Base-by-base conservation (phyloP, 2,113 vertebrate genomes). In the Cichladusa arquata region DNA sequence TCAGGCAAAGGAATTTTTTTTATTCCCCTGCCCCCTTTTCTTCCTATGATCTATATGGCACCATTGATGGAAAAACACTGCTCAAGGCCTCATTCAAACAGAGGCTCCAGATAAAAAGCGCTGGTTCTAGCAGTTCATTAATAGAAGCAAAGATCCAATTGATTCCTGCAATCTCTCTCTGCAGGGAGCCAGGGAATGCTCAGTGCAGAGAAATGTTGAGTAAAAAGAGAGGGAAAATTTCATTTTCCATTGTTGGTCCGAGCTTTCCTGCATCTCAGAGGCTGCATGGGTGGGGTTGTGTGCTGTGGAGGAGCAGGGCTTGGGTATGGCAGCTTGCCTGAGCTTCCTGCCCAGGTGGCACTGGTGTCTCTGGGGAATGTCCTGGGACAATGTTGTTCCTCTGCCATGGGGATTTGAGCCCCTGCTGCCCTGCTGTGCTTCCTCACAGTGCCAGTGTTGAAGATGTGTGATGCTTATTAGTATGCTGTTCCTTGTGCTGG, bases 291-390 rank as follows among this genome's bases (percentile, higher is more conserved):
- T 14, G 7, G 64, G 42, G 28, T 1, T 73, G 8, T 57, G 45
- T 20, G 29, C 14, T 60, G 22, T 61, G 54, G 45, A 82, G 12
- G 23, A 31, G 5, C 19, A 2, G 14, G 10, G 34, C 7, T 90
- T 14, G 8, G 15, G 8, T 72, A 14, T 6, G 22, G 54, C 2
- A 2, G 3, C 60, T 57, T 0, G 0, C 34, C 23, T 61, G 66
- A 69, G 10, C 40, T 82, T 87, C 18, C 23, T 60, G 16, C 22
- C 36, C 2, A 4, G 33, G 38, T 65, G 60, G 14, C 53, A n/a
- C 23, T 11, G 5, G 2, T 51, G 11, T 60, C 22, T 26, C 23
- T 62, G 34, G 66, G 57, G 23, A 66, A 16, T 1, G 54, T 8
- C 23, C 19, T 40, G 57, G 29, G 36, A 12, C 22, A 48, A 0